Evolutionary conservation across 2,888 invertebrate genomes (phyloP).

Genomic region (Cryptocheilus praepositus): DNA sequence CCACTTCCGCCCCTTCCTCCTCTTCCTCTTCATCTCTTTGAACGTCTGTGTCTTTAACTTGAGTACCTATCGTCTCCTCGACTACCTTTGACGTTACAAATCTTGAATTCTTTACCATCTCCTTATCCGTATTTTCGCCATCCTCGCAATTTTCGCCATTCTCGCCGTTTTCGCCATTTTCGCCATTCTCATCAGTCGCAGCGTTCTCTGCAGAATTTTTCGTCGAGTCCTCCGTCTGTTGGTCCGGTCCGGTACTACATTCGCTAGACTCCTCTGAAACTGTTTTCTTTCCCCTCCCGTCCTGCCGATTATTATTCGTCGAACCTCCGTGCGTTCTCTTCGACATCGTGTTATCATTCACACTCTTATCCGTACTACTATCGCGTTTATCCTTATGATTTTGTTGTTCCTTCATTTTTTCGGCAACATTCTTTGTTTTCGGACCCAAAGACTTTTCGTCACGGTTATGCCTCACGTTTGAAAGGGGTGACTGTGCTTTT

Average conservation of each 20-base stretch:
- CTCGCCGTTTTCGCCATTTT: not conserved
- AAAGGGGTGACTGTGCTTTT: slow-evolving; percentile 38
- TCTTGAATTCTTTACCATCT: not conserved
- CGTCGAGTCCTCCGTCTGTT: slow-evolving; percentile 10
- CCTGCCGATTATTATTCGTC: slow-evolving; percentile 22
- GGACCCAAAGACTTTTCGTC: slow-evolving; percentile 31
- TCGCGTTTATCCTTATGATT: slow-evolving; percentile 38
- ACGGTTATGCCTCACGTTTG: slow-evolving; percentile 31
- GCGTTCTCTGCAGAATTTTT: not conserved
- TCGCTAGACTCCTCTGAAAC: slow-evolving; percentile 21
- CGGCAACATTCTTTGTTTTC: slow-evolving; percentile 35
- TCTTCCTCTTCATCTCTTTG: slow-evolving; percentile 39
- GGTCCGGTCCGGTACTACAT: slow-evolving; percentile 13
- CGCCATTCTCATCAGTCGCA: not conserved
- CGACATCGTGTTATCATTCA: slow-evolving; percentile 28
- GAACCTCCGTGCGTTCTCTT: slow-evolving; percentile 32
- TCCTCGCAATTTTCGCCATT: not conserved
- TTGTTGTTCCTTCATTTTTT: slow-evolving; percentile 44
- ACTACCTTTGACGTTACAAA: too few species aligned
- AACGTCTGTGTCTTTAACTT: slow-evolving; percentile 63
- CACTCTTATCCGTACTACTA: slow-evolving; percentile 26
- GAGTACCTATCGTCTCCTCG: slow-evolving; percentile 60
- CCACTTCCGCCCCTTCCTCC: slow-evolving; percentile 35
- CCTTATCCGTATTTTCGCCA: too few species aligned
- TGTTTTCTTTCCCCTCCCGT: slow-evolving; percentile 29